Percentiles rank a stretch among this genome's conserved stretches.
phyloP scores from a whole-genome alignment of 2,113 vertebrate species.

The Colinus virginianus region DNA sequence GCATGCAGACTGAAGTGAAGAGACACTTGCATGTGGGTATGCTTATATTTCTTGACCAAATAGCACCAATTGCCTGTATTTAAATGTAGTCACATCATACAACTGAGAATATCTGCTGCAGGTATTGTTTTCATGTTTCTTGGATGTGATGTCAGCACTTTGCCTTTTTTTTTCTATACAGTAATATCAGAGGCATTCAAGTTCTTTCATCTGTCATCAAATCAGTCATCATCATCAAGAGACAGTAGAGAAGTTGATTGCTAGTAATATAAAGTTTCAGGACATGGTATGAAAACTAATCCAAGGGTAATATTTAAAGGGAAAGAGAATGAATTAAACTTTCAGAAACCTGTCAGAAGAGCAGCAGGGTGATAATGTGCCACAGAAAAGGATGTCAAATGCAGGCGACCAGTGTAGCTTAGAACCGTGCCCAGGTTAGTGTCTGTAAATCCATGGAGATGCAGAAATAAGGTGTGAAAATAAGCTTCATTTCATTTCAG shows the following conservation, averaged over 20 bases:
- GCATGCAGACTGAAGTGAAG: slow-evolving; percentile 37
- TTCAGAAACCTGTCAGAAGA: slow-evolving; percentile 12
- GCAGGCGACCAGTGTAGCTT: not conserved
- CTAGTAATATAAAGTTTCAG: slow-evolving; percentile 3
- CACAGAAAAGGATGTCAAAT: not conserved
- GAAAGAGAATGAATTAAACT: slow-evolving; percentile 13
- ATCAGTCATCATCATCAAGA: slow-evolving; percentile 27
- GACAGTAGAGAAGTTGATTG: slow-evolving; percentile 36
- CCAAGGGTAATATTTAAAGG: not conserved
- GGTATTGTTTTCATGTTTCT: slow-evolving; percentile 7
- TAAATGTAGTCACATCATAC: slow-evolving; percentile 29
- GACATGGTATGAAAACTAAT: slow-evolving; percentile 1
- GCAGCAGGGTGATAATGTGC: not conserved
- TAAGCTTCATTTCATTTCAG: not conserved
- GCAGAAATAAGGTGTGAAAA: not conserved
- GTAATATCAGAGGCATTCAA: not conserved
- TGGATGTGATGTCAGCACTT: not conserved
- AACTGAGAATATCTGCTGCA: not conserved
- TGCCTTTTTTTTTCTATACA: not conserved
- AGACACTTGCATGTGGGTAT: slow-evolving; percentile 64
- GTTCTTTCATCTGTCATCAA: slow-evolving; percentile 14
- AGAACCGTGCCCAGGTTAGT: not conserved
- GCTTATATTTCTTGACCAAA: slow-evolving; percentile 15
- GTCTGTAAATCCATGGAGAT: not conserved
- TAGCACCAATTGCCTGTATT: not conserved